These are phyloP conservation scores for Phania funesta DNA, from an alignment of 2,888 invertebrate species.

Conservation along the genomic window DNA sequence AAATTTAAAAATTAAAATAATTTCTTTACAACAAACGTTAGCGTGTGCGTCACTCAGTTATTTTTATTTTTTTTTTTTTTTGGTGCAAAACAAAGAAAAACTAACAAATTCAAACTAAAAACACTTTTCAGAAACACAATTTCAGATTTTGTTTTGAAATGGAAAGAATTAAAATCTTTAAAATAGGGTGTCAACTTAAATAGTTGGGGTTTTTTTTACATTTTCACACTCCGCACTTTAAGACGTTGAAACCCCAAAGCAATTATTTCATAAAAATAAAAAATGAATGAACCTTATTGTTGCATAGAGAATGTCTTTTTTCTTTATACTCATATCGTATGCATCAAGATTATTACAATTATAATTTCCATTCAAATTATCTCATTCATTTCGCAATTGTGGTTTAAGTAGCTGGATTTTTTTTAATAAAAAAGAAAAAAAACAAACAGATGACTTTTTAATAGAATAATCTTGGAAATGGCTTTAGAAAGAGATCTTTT, in stretches of 20 bases:
- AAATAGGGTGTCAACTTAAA: not conserved
- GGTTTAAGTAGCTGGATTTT: not conserved
- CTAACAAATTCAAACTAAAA: not conserved
- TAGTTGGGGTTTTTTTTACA: not conserved
- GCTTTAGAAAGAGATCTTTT: slow-evolving; percentile 9
- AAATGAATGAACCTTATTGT: slow-evolving; percentile 38
- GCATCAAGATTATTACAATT: not conserved
- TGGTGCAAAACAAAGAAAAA: slow-evolving; percentile 4
- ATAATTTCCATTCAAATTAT: slow-evolving; percentile 13
- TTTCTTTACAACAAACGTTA: slow-evolving; percentile 25
- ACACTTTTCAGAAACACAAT: not conserved
- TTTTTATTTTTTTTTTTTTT: no score
- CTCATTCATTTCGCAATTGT: slow-evolving; percentile 1
- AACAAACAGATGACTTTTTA: slow-evolving; percentile 27
- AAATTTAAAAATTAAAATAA: slow-evolving; percentile 10
- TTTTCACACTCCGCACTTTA: not conserved
- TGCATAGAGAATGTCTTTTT: not conserved
- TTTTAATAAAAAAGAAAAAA: not conserved
- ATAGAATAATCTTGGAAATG: not conserved
- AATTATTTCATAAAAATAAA: no score
- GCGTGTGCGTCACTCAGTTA: slow-evolving; percentile 29
- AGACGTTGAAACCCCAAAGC: not conserved
- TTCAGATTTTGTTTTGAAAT: not conserved
- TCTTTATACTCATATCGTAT: not conserved
- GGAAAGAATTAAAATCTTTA: not conserved